Base-by-base conservation (phyloP, 2,888 invertebrate genomes). In the Apamea sordens region DNA sequence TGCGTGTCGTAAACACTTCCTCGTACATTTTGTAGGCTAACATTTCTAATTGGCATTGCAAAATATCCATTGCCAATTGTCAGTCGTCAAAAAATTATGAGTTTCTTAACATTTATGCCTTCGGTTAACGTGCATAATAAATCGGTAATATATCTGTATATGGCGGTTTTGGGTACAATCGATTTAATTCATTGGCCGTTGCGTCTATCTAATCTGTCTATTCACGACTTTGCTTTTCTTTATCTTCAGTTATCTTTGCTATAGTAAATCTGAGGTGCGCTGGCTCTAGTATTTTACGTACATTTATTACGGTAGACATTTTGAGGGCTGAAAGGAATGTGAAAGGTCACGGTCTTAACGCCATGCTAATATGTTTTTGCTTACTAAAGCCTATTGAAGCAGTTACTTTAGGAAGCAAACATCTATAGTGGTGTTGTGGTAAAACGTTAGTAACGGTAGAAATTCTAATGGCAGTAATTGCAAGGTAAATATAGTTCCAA, bases 111-210 rank as follows among this genome's bases (percentile, higher is more conserved):
- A 86, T 84, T 88, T 85, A 84, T 77, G 82, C 76, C 61, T 77
- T 82, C 21, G 63, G 72, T 76, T 86, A 82, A 86, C 80, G 80
- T 86, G 81, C 86, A 88, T 88, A 84, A 80, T 88, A 89, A 89
- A 89, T 88, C 61, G 86, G 78, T 88, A 83, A 89, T 83, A 77
- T 83, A 81, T 81, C 73, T 84, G 71, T 76, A 79, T 78, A 68
- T 72, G 71, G 78, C 76, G 65, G 76, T 79, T 86, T 84, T 80
- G 72, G 69, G 88, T 80, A 86, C 77, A 89, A 86, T 86, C 79
- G 76, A 76, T 79, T 89, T 75, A 74, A 79, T 77, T 79, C 68
- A 81, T 80, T 80, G 47, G 65, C 73, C 75, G 73, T 68, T 76
- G 61, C 18, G 67, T 80, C 65, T 82, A 73, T 77, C 71, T 77